Percentiles rank a stretch among this genome's conserved stretches.
Evolutionary conservation across 2,113 vertebrate species (phyloP).

Genomic region (Grantiella picta): DNA sequence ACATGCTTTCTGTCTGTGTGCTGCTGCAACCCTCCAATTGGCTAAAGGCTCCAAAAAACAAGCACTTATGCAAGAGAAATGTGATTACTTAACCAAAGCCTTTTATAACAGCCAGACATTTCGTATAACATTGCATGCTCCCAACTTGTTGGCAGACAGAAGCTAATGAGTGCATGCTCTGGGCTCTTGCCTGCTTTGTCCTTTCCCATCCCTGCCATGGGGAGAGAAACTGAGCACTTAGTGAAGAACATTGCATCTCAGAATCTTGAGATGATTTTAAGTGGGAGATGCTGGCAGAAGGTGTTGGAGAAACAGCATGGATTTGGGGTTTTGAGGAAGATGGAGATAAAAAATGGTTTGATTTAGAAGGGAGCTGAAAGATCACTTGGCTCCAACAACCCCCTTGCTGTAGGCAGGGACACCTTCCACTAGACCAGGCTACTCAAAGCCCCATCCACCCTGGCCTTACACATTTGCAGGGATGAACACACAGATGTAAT

Average conservation of each 20-base stretch:
- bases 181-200: not conserved
- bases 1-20: not conserved
- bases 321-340: not conserved
- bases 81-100: slow-evolving; percentile 28
- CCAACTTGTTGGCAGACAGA: not conserved
- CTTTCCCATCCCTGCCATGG: not conserved
- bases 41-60: slow-evolving; percentile 23
- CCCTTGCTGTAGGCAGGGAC: not conserved
- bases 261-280: accelerated
- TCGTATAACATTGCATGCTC: not conserved
- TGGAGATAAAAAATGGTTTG: not conserved
- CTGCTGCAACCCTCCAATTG: not conserved
- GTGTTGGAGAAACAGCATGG: not conserved
- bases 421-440: not conserved
- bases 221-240: not conserved
- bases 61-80: slow-evolving; percentile 47
- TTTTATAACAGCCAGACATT: slow-evolving; percentile 22
- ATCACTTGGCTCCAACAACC: not conserved
- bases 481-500: not conserved
- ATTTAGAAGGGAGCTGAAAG: not conserved
- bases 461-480: not conserved
- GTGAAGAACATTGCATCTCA: not conserved
- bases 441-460: not conserved
- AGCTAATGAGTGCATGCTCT: not conserved
- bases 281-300: not conserved